Conservation (phyloP, 2,888 invertebrate species). For the Cephus sareptanus region DNA sequence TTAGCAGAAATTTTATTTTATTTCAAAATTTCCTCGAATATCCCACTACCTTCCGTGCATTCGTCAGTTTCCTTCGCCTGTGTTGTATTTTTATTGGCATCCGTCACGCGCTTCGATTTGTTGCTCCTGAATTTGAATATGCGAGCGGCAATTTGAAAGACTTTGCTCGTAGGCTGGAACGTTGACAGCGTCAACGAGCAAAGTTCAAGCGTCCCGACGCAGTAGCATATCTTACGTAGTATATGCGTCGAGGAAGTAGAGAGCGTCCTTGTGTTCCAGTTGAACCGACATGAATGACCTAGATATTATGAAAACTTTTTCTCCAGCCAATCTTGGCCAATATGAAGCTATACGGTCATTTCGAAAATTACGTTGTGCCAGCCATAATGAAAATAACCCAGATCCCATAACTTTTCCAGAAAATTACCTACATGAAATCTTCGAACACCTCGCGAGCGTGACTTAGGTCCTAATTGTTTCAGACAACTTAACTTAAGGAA, state of each 20-base stretch:
- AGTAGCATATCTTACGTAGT: constrained; percentile 28
- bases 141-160: not conserved
- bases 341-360: not conserved
- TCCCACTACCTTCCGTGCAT: not conserved
- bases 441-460: not conserved
- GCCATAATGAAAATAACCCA: not conserved
- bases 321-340: not conserved
- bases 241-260: constrained; percentile 32
- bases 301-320: not conserved
- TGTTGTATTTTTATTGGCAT: too few species aligned
- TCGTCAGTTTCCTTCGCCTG: not conserved
- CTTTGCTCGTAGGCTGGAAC: too few species aligned
- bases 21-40: not conserved
- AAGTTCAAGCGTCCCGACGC: not conserved
- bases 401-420: not conserved
- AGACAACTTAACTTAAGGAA: not conserved
- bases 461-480: not conserved
- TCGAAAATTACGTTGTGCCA: not conserved
- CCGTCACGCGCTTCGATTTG: too few species aligned
- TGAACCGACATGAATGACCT: not conserved
- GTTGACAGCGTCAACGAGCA: too few species aligned
- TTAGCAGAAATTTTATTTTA: not conserved
- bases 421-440: not conserved
- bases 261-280: constrained; percentile 17
- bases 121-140: not conserved